Base-by-base conservation (phyloP, 2,797 vertebrate genomes). In the Vespertilio murinus region DNA sequence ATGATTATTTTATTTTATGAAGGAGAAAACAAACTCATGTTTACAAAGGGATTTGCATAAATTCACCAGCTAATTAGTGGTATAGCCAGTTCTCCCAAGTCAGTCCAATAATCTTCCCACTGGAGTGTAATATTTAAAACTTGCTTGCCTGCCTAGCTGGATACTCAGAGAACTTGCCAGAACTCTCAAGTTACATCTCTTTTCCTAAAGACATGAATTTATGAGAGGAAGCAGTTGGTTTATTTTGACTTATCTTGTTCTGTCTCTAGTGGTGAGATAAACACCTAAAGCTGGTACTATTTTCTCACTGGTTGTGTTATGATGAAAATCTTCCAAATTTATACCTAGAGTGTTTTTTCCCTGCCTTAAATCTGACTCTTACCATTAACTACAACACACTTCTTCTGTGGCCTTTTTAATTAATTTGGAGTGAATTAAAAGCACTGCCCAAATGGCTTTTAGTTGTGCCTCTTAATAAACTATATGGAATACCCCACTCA, bases 381-480 rank as follows among this genome's bases (percentile, higher is more conserved):
- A 92, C 17, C 40, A 38, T 87, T 87, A 94, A 82, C 20, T 85
- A 80, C 45, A 82, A 78, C 16, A 49, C 35, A 40, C 28, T 93
- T 88, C n/a, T 92, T 47, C 35, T 71, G 54, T 65, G 18, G 65
- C 61, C 22, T 38, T 38, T 77, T 17, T 10, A 65, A 40, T 45
- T 90, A 79, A 92, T 88, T 79, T 85, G 73, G 38, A 95, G 45
- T 52, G 42, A 70, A n/a, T n/a, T n/a, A n/a, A n/a, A n/a, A 92
- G 61, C 64, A 65, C 59, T 90, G 18, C 30, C 78, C 71, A 93
- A 92, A 78, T 88, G 49, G n/a, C 38, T 94, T 94, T 84, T 92
- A 70, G 83, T 95, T 90, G 61, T 64, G 8, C 88, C 94, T 95
- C 49, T 79, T 87, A 92, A 91, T 92, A 94, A 84, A 71, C 22